Percentiles rank a stretch among this genome's conserved stretches.
Conservation (phyloP, 2,888 invertebrate genomes). For the Metalampra italica region DNA sequence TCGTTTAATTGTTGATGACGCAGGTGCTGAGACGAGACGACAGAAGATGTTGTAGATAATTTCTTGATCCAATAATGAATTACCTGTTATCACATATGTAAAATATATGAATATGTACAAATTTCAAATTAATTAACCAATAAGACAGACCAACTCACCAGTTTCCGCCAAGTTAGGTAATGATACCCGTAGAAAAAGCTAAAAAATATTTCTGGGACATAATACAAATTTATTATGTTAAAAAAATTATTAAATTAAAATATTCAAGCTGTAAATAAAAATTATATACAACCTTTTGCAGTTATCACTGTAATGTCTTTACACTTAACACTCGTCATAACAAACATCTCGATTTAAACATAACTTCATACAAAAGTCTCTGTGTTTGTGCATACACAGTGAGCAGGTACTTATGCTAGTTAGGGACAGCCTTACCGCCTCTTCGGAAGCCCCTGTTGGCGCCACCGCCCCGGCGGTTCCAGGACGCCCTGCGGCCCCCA, state of each 20-base stretch:
- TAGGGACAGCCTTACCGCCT: constrained; percentile 57
- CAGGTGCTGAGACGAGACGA: background rate
- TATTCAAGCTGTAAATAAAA: constrained; percentile 64
- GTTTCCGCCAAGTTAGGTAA: constrained; percentile 22
- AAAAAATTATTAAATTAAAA: constrained; percentile 58
- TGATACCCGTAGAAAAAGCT: constrained; percentile 44
- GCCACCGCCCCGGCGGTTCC: constrained; percentile 52
- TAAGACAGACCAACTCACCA: constrained; percentile 63
- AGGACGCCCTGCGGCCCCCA: constrained; percentile 46
- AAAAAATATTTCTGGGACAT: constrained; percentile 44
- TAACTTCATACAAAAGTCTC: constrained; percentile 42
- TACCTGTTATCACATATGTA: constrained; percentile 54
- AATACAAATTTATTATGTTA: constrained; percentile 65
- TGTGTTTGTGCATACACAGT: constrained; percentile 38
- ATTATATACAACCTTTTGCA: constrained; percentile 69
- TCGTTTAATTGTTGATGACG: constrained; percentile 1
- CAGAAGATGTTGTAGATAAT: background rate
- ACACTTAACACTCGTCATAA: constrained; percentile 49
- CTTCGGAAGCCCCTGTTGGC: constrained; percentile 57
- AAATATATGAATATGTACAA: constrained; percentile 27
- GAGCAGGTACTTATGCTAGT: constrained; percentile 35
- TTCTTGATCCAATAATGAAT: constrained; percentile 21
- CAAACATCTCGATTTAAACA: constrained; percentile 39
- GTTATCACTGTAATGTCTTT: constrained; percentile 54
- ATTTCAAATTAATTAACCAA: constrained; percentile 32